Evolutionary conservation across 2,113 vertebrate genomes (phyloP).

Genomic region (Colaptes auratus): DNA sequence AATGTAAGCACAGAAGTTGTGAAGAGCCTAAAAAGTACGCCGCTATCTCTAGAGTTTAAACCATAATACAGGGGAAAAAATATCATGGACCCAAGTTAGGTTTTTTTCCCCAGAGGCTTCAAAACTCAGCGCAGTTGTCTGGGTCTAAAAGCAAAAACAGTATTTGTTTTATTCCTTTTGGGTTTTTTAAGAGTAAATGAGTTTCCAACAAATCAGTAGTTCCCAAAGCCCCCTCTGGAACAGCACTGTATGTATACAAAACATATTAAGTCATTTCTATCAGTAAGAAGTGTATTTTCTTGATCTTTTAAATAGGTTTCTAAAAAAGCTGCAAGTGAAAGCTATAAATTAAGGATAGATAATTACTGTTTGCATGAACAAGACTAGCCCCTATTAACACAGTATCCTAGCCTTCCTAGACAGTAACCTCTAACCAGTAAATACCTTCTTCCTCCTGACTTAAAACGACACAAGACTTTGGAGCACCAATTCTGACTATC

Average conservation of each 20-base stretch:
- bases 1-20: neutral
- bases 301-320: conserved; percentile 30
- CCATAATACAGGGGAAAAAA: fast-evolving
- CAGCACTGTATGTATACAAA: neutral
- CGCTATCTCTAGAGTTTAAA: neutral
- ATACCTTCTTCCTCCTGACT: neutral
- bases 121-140: neutral
- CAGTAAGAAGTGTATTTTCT: neutral
- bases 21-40: neutral
- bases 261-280: neutral
- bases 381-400: conserved; percentile 22
- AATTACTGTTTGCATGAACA: conserved; percentile 41
- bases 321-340: neutral
- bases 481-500: neutral
- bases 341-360: conserved; percentile 26
- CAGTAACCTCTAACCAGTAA: conserved; percentile 22
- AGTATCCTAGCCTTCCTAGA: neutral
- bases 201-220: neutral
- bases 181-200: neutral
- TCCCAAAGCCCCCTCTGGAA: neutral
- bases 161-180: neutral
- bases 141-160: neutral
- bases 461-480: neutral
- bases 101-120: neutral
- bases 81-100: neutral